A percentile compares a stretch with the other conserved stretches of the same genome.
Evolutionary conservation across 2,888 invertebrate genomes (phyloP).

Genomic region (Crepidodera aurea): DNA sequence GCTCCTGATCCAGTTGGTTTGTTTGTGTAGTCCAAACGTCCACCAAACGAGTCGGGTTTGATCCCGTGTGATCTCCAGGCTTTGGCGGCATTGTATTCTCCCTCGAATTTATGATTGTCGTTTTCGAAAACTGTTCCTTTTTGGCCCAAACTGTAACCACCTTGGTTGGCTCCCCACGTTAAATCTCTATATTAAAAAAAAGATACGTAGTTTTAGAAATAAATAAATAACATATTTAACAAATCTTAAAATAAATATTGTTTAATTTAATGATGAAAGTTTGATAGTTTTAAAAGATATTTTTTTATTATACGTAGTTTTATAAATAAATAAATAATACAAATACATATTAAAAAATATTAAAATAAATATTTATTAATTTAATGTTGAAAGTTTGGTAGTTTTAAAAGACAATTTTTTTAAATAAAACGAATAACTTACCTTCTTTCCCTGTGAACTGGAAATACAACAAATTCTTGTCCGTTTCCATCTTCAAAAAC

Average conservation of each 20-base stretch:
- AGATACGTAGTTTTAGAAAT: too few relatives aligned
- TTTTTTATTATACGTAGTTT: too few relatives aligned
- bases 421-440: too few relatives aligned
- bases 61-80: conserved; percentile 42
- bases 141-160: conserved; percentile 8
- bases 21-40: conserved; percentile 47
- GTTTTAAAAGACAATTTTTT: too few relatives aligned
- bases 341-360: too few relatives aligned
- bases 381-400: too few relatives aligned
- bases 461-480: conserved; percentile 31
- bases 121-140: conserved; percentile 26
- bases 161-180: conserved; percentile 16
- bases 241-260: too few relatives aligned
- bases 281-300: too few relatives aligned
- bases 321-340: too few relatives aligned
- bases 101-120: conserved; percentile 44
- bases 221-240: too few relatives aligned
- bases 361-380: too few relatives aligned
- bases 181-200: conserved; percentile 12
- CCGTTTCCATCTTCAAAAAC: conserved; percentile 39
- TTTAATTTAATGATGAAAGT: too few relatives aligned
- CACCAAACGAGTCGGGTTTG: conserved; percentile 46
- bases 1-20: conserved; percentile 45
- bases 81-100: conserved; percentile 45
- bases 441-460: conserved; percentile 37